phyloP scores from a whole-genome alignment of 2,888 invertebrate genomes.

The Andrena bicolor region DNA sequence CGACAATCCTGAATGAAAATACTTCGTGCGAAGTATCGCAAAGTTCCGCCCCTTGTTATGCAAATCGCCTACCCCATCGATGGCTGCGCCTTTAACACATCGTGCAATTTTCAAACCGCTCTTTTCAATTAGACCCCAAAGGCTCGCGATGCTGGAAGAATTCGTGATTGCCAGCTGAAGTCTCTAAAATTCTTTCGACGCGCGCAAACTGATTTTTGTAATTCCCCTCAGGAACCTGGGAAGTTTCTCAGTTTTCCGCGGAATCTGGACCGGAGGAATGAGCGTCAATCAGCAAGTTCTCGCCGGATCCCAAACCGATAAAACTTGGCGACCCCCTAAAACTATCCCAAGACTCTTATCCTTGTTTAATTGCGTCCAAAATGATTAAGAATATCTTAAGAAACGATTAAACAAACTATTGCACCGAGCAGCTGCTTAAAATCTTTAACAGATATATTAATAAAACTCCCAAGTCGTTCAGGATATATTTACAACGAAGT shows the following conservation, averaged over 20 bases:
- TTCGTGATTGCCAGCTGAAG: background rate
- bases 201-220: background rate
- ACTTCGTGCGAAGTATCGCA: background rate
- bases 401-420: background rate
- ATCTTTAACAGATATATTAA: background rate
- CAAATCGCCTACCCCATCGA: background rate
- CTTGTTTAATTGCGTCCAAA: constrained; percentile 5
- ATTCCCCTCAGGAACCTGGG: background rate
- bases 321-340: background rate
- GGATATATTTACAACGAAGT: too few species aligned
- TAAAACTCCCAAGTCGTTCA: background rate
- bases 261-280: background rate
- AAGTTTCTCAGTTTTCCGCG: background rate
- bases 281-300: constrained; percentile 26
- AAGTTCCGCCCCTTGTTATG: background rate
- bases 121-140: background rate
- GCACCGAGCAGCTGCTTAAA: background rate
- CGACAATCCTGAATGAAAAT: background rate
- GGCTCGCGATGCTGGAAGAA: background rate
- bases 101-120: background rate
- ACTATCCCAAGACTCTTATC: background rate
- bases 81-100: background rate
- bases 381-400: background rate
- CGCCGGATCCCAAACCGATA: background rate
- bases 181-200: constrained; percentile 15